Conservation (phyloP, 2,888 invertebrate species). For the Hedya salicella region DNA sequence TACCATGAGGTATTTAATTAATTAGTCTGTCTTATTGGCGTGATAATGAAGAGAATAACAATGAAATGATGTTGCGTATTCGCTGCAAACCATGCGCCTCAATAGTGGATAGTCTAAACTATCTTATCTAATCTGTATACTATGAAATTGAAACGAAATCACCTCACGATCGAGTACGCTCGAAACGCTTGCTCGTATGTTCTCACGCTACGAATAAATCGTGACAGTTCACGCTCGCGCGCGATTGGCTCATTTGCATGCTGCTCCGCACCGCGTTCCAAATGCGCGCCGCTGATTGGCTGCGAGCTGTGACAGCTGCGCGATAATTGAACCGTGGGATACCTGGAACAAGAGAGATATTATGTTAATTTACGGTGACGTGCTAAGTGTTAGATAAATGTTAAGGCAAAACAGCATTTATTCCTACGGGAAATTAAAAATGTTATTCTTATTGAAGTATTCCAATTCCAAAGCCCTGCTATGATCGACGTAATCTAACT, state of each 20-base stretch:
- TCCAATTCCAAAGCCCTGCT: no score
- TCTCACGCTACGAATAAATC: conserved; percentile 45
- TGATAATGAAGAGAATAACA: no score
- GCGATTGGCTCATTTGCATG: conserved; percentile 41
- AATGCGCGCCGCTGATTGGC: conserved; percentile 16
- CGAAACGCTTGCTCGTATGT: conserved; percentile 40
- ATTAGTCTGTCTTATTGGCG: no score
- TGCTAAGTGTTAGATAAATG: neutral
- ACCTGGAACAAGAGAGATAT: conserved; percentile 32
- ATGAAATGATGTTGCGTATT: no score
- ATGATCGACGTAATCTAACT: no score
- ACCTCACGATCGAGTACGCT: neutral
- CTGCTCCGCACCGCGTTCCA: conserved; percentile 21
- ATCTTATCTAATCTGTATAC: no score
- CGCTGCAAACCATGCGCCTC: no score
- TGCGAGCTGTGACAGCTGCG: conserved; percentile 11
- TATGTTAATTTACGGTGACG: neutral
- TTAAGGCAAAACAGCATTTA: neutral
- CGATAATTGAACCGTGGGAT: conserved; percentile 24
- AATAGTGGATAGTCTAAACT: no score
- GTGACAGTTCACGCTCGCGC: conserved; percentile 46
- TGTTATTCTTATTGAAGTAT: no score
- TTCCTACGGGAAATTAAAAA: neutral
- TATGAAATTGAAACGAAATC: neutral
- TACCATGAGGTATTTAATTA: no score